phyloP scores from a whole-genome alignment of 1,140 invertebrate species.

The Drosophila auraria region DNA sequence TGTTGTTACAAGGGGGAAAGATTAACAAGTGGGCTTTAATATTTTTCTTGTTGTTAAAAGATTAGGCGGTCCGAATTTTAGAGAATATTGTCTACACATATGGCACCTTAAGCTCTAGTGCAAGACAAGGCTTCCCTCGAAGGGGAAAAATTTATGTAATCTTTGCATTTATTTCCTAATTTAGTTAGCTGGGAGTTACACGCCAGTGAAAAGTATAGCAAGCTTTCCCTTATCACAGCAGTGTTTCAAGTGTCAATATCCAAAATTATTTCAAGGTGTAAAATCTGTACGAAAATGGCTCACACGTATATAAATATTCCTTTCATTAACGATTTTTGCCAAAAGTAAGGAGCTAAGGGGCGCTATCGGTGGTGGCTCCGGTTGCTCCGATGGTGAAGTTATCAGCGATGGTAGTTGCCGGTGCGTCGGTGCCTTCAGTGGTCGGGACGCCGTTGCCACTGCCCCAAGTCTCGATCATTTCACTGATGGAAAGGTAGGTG shows the following conservation, averaged over 20 bases:
- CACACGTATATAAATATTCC: not conserved
- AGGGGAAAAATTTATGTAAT: not conserved
- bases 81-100: too few relatives aligned
- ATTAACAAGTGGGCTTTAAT: too few relatives aligned
- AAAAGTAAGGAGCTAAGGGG: not conserved
- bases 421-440: too few relatives aligned
- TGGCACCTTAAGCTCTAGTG: too few relatives aligned
- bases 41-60: too few relatives aligned
- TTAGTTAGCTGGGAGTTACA: not conserved
- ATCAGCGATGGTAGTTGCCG: not conserved
- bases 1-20: too few relatives aligned
- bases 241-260: not conserved
- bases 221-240: not conserved
- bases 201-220: not conserved
- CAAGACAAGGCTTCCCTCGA: too few relatives aligned
- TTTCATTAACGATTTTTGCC: not conserved
- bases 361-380: too few relatives aligned
- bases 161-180: not conserved
- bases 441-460: too few relatives aligned
- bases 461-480: conserved; percentile 6
- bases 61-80: too few relatives aligned
- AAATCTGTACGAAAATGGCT: not conserved
- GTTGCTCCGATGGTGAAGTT: not conserved
- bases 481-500: not conserved
- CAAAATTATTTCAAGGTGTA: not conserved